These are phyloP conservation scores for Enteromius afrohamiltoni DNA, from an alignment of 2,797 vertebrate genomes.

Conservation along the genomic window DNA sequence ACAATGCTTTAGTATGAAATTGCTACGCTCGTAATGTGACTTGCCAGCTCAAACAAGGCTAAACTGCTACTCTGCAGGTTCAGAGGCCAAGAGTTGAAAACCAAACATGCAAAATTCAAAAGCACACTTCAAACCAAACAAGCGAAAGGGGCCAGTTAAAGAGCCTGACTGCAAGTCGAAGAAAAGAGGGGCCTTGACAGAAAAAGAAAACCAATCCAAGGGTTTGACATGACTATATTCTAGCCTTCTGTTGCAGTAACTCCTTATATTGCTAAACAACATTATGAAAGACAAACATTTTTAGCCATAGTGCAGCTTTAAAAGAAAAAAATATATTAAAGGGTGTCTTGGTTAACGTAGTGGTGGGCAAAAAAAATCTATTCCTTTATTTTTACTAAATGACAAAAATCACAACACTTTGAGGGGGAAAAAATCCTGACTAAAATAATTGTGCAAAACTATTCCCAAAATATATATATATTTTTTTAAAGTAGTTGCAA, in stretches of 20 bases:
- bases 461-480: background rate
- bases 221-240: background rate
- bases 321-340: background rate
- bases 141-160: background rate
- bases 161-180: conserved; percentile 59
- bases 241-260: background rate
- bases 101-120: conserved; percentile 50
- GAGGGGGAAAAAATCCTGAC: background rate
- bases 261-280: background rate
- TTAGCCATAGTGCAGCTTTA: background rate
- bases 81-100: conserved; percentile 23
- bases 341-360: background rate
- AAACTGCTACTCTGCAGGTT: background rate
- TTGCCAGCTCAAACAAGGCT: conserved; percentile 5
- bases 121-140: conserved; percentile 41
- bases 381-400: background rate
- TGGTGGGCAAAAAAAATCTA: background rate
- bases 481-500: too few species aligned
- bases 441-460: background rate
- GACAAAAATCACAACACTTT: background rate
- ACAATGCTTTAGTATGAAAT: background rate
- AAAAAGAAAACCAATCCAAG: background rate
- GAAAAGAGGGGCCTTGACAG: conserved; percentile 47
- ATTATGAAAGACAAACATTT: background rate
- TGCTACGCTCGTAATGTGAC: background rate